A percentile compares a stretch with the other conserved stretches of the same genome.
phyloP scores from a whole-genome alignment of 2,888 invertebrate genomes.

The Ophraella communa region DNA sequence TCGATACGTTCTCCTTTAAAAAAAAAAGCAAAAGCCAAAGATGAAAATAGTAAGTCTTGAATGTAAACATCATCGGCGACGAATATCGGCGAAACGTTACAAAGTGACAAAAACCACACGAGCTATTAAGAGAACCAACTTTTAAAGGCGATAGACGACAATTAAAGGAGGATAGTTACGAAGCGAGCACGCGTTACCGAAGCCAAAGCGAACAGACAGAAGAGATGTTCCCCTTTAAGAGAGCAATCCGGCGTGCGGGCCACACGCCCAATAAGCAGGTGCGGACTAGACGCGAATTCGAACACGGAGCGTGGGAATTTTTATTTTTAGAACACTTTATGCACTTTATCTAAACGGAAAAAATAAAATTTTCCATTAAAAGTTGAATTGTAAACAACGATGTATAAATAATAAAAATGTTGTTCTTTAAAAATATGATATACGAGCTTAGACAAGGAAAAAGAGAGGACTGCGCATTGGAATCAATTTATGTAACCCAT shows the following conservation, averaged over 20 bases:
- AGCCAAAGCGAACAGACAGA: slow-evolving; percentile 9
- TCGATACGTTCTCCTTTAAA: slow-evolving; percentile 5
- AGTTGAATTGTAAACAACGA: too few relatives aligned
- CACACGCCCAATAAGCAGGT: slow-evolving; percentile 31
- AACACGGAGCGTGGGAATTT: slow-evolving; percentile 22
- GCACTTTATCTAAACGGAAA: not conserved
- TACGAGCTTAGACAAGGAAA: too few relatives aligned
- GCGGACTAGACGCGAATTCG: not conserved
- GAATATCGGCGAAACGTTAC: slow-evolving; percentile 39
- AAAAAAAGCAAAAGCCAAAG: slow-evolving; percentile 19
- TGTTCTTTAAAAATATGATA: too few relatives aligned
- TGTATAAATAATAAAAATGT: too few relatives aligned
- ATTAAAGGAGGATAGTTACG: slow-evolving; percentile 47
- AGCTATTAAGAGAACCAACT: slow-evolving; percentile 46
- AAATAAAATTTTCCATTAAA: too few relatives aligned
- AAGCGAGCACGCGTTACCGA: slow-evolving; percentile 43
- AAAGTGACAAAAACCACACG: slow-evolving; percentile 52
- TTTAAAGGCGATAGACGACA: slow-evolving; percentile 48
- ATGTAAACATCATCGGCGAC: slow-evolving; percentile 39
- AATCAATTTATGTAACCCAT: too few relatives aligned
- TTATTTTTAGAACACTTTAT: not conserved
- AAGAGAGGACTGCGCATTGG: too few relatives aligned
- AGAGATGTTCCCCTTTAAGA: slow-evolving; percentile 32
- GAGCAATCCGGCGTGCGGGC: slow-evolving; percentile 25
- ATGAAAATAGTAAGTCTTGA: slow-evolving; percentile 34